phyloP scores from a whole-genome alignment of 2,797 vertebrate species.

The Mareca penelope region DNA sequence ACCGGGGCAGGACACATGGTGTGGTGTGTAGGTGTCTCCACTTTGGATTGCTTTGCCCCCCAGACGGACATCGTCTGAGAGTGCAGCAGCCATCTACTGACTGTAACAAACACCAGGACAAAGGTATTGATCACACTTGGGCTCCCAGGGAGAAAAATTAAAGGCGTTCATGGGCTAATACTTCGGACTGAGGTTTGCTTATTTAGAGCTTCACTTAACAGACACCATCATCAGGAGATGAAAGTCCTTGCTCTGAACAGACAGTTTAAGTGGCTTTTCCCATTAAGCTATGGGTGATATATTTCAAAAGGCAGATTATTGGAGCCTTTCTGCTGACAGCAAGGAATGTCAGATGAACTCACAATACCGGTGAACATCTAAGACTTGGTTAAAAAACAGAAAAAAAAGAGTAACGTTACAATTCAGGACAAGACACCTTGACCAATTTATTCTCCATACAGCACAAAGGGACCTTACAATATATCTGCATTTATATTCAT shows the following conservation, averaged over 20 bases:
- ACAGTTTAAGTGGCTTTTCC: constrained; percentile 23
- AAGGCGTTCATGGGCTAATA: not conserved
- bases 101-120: not conserved
- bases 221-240: constrained; percentile 1
- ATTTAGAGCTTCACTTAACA: constrained; percentile 19
- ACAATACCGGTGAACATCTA: not conserved
- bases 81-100: not conserved
- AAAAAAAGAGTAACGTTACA: not conserved
- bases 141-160: not conserved
- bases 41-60: not conserved
- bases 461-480: not conserved
- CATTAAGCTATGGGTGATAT: constrained; percentile 22
- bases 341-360: constrained; percentile 33
- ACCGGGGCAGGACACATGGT: not conserved
- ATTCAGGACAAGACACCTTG: constrained; percentile 16
- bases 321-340: constrained; percentile 21
- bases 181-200: not conserved
- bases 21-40: not conserved
- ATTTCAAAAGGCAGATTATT: constrained; percentile 32
- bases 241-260: not conserved
- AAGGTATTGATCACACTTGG: not conserved
- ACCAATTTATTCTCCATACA: not conserved
- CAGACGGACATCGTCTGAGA: not conserved
- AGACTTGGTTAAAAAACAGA: not conserved
- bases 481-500: constrained; percentile 13